Conservation (phyloP, 2,113 vertebrate genomes). For the Brachyhypopomus gauderio region DNA sequence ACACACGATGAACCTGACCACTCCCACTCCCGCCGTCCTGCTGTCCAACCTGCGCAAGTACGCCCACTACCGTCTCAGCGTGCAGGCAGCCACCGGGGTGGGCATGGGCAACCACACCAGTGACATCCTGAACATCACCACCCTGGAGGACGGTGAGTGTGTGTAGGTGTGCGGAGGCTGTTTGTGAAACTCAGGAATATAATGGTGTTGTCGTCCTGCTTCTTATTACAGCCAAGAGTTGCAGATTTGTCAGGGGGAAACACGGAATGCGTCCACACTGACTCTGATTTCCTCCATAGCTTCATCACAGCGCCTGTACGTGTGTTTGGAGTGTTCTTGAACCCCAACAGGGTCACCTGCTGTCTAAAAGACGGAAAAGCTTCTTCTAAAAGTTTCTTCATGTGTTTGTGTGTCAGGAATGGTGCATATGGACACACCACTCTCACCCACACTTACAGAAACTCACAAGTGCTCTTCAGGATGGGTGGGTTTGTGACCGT, state of each 20-base stretch:
- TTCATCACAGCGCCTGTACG: neutral
- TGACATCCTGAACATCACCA: slow-evolving; percentile 79
- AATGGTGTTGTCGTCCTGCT: neutral
- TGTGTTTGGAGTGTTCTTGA: neutral
- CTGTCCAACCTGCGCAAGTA: slow-evolving; percentile 76
- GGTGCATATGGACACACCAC: neutral
- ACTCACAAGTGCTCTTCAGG: too few relatives aligned
- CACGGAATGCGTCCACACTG: neutral
- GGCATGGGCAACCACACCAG: slow-evolving; percentile 77
- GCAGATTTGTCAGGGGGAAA: neutral
- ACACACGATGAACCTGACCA: slow-evolving; percentile 74
- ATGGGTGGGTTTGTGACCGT: neutral
- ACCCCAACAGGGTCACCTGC: neutral
- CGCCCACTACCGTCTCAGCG: slow-evolving; percentile 68
- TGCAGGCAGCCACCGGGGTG: slow-evolving; percentile 71
- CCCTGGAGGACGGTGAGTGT: slow-evolving; percentile 78
- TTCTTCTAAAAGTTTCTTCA: neutral
- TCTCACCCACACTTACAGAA: too few relatives aligned
- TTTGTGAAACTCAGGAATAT: neutral
- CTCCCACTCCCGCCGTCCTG: slow-evolving; percentile 54
- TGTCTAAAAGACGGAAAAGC: neutral
- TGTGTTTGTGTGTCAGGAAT: neutral
- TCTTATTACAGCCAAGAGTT: slow-evolving; percentile 14
- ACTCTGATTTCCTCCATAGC: slow-evolving; percentile 6
- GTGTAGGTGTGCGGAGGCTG: neutral